Conservation (phyloP, 2,797 vertebrate species). For the Graptemys geographica region DNA sequence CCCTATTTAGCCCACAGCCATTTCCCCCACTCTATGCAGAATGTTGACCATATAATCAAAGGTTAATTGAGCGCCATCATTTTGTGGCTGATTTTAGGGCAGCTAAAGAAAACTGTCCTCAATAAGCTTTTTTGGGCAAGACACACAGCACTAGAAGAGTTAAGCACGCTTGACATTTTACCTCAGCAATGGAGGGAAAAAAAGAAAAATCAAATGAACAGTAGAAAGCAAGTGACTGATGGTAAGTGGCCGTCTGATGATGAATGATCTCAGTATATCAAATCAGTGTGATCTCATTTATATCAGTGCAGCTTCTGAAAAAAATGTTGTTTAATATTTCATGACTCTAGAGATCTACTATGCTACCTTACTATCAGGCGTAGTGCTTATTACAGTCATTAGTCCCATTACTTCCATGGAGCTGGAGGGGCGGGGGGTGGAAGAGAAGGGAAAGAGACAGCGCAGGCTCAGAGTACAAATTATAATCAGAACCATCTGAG, state of each 20-base stretch:
- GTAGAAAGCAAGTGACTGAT: neutral
- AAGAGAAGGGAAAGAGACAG: too few relatives aligned
- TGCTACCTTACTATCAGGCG: slow-evolving; percentile 22
- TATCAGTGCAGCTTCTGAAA: neutral
- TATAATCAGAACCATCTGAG: neutral
- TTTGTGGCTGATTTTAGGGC: neutral
- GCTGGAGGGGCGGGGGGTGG: neutral
- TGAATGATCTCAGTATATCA: neutral
- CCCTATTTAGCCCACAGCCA: neutral
- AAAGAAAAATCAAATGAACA: neutral
- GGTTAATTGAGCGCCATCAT: neutral
- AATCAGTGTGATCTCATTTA: neutral
- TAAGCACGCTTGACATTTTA: neutral
- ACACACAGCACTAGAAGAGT: accelerated
- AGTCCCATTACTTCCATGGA: neutral
- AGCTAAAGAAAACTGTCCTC: neutral
- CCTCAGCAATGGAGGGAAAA: neutral
- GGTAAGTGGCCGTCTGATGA: neutral
- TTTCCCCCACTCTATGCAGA: neutral
- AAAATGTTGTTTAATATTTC: neutral
- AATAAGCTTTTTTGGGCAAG: neutral
- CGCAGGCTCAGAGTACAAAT: slow-evolving; percentile 23
- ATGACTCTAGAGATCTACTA: slow-evolving; percentile 40
- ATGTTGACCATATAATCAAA: neutral
- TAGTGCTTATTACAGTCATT: slow-evolving; percentile 23